A percentile compares a stretch with the other conserved stretches of the same genome.
These are phyloP conservation scores for Xylota segnis DNA, from an alignment of 2,888 invertebrate genomes.

Conservation along the genomic window DNA sequence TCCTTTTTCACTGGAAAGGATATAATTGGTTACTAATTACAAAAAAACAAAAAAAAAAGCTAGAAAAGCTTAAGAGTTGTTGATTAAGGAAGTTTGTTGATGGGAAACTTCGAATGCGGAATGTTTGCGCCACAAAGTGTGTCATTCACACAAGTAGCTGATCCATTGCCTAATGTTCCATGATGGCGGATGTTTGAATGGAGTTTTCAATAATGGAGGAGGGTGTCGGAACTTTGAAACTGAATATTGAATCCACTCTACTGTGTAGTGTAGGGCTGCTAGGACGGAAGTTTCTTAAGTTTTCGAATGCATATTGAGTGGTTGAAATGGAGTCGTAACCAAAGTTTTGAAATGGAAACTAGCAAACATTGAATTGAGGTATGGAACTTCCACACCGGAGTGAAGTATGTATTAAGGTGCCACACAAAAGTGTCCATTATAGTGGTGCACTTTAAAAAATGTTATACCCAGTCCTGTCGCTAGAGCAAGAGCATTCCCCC, in stretches of 20 bases:
- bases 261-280: neutral
- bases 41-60: conserved; percentile 8
- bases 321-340: neutral
- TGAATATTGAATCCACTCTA: conserved; percentile 59
- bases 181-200: conserved; percentile 41
- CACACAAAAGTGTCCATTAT: too few species aligned
- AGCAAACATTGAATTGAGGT: neutral
- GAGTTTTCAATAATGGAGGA: neutral
- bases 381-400: too few species aligned
- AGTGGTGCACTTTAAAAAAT: too few species aligned
- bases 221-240: conserved; percentile 37
- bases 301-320: conserved; percentile 42
- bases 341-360: neutral
- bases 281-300: conserved; percentile 22
- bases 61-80: conserved; percentile 54
- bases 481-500: too few species aligned
- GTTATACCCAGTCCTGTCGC: too few species aligned
- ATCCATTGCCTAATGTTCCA: conserved; percentile 60
- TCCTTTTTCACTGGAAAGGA: neutral
- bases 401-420: too few species aligned
- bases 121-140: conserved; percentile 30
- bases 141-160: conserved; percentile 47
- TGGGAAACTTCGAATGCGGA: conserved; percentile 24
- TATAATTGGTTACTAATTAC: conserved; percentile 53
- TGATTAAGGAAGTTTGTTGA: conserved; percentile 64